A percentile compares a stretch with the other conserved stretches of the same genome.
These are phyloP conservation scores for Microtus oregoni DNA, from an alignment of 2,113 vertebrate species.

Conservation along the genomic window DNA sequence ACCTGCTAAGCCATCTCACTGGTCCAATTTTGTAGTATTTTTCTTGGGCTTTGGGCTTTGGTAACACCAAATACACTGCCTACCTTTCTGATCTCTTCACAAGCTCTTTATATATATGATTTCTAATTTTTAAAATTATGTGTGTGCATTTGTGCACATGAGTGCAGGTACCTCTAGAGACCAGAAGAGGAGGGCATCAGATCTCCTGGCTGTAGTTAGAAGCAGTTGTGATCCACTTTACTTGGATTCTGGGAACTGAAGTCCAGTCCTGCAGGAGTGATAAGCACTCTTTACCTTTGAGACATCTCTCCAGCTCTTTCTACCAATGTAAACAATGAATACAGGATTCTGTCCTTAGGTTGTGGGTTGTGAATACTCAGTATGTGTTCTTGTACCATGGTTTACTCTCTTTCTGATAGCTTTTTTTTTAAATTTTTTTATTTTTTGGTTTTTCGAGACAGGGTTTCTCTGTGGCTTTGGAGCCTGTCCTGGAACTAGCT, in stretches of 20 bases:
- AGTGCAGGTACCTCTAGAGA: not conserved
- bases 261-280: not conserved
- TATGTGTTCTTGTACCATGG: not conserved
- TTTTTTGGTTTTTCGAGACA: no score
- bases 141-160: not conserved
- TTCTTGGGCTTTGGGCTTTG: conserved; percentile 43
- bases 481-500: no score
- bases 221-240: not conserved
- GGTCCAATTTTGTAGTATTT: conserved; percentile 17
- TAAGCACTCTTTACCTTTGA: not conserved
- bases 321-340: not conserved
- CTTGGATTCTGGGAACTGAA: not conserved
- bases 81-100: not conserved
- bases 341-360: conserved; percentile 34
- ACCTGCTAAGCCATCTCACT: not conserved
- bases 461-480: no score
- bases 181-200: not conserved
- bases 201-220: not conserved
- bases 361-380: conserved; percentile 1
- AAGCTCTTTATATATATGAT: not conserved
- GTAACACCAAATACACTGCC: not conserved
- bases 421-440: no score
- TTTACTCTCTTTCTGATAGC: not conserved
- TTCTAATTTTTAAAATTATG: not conserved
- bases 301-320: not conserved